These are phyloP conservation scores for Egretta garzetta DNA, from an alignment of 2,113 vertebrate genomes.

Conservation along the genomic window DNA sequence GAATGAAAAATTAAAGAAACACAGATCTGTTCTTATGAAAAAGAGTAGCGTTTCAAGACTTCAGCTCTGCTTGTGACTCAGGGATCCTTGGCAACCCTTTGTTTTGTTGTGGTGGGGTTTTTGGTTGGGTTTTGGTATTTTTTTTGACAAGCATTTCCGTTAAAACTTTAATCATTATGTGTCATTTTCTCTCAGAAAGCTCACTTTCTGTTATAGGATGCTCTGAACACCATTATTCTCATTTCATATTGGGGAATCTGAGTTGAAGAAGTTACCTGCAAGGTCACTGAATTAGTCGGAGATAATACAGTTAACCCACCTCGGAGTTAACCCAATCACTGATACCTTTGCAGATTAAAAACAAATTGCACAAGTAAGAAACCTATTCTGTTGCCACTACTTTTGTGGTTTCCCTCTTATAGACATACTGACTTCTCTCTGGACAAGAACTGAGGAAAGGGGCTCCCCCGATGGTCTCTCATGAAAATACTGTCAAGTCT, in stretches of 20 bases:
- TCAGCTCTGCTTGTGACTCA: not conserved
- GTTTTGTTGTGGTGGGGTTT: not conserved
- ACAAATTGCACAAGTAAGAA: not conserved
- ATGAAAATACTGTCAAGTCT: not conserved
- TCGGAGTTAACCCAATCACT: not conserved
- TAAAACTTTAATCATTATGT: not conserved
- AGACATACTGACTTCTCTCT: not conserved
- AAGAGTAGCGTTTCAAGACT: not conserved
- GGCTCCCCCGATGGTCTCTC: not conserved
- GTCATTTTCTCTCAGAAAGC: not conserved
- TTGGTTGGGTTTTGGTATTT: not conserved
- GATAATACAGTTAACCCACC: not conserved
- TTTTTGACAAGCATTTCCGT: not conserved
- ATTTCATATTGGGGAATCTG: not conserved
- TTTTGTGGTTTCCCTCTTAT: not conserved
- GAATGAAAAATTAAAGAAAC: not conserved
- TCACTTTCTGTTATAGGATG: not conserved
- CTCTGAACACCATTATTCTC: not conserved
- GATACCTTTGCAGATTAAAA: not conserved
- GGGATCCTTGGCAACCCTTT: not conserved
- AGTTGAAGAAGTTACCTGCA: not conserved
- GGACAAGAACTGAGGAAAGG: not conserved
- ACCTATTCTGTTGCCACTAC: not conserved
- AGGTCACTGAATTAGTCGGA: not conserved
- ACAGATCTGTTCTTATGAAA: not conserved